Base-by-base conservation (phyloP, 37 sponge, comb jelly and placozoan species). In the Chondrosia reniformis region DNA sequence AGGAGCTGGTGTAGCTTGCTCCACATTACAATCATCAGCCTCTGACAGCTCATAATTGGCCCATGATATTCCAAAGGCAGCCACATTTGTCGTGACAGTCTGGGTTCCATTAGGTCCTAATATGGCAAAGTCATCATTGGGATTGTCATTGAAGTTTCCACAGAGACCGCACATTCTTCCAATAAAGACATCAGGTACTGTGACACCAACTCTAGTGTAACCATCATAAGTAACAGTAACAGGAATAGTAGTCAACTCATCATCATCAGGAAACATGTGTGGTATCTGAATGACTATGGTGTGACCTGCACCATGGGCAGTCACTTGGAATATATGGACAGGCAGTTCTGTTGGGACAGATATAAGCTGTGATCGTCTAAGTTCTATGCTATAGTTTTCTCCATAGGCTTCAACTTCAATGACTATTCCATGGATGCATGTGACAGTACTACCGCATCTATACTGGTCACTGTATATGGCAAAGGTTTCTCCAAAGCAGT, bases 1-100 rank as follows among this genome's bases (percentile, higher is more conserved):
- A 3, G 58, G 58, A 2, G 27, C 58, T 6, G 58, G 58, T 8
- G 27, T 28, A 2, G 58, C 58, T 28, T 56, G n/a, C 2, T 24
- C 58, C 58, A 56, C 58, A 24, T 56, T 28, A 5, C 58, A n/a
- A n/a, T n/a, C n/a, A n/a, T n/a, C n/a, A n/a, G n/a, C n/a, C n/a
- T n/a, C n/a, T n/a, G n/a, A n/a, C n/a, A 56, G 58, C 7, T 56
- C 58, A 56, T 28, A 56, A 28, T 56, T 56, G 58, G 58, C 58
- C 58, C 58, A 56, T 28, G 58, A 56, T 6, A 56, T 24, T 2
- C 58, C 58, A 56, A 56, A 56, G 27, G n/a, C 7, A 56, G 27
- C 7, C 3, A 56, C 25, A 28, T 56, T 28, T 28, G 58, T 56
- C 58, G 27, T 28, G 3, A 28, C 25, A 4, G n/a, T 24, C 8